Base-by-base conservation (phyloP, 1,140 invertebrate species). In the Phenacoccus solenopsis region DNA sequence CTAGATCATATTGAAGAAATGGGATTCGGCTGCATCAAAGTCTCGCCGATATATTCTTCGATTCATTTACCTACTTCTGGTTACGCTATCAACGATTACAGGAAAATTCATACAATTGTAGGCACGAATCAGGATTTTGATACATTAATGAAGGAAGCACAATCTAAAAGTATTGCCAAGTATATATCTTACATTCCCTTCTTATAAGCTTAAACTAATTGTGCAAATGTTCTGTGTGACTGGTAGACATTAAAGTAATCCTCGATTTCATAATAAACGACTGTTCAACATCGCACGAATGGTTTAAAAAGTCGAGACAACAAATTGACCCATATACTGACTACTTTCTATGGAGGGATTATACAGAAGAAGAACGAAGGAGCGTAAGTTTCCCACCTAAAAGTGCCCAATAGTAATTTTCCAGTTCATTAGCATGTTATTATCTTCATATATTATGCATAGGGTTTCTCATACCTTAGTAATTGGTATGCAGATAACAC, bases 261-360 rank as follows among this genome's bases (percentile, higher is more conserved):
- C 76, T 94, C 77, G 91, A 94, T 76, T 87, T 94, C 75, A 87
- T 94, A n/a, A 90, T 91, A 1, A 94, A 94, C 79, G 90, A 94
- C 77, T 87, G 88, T 0, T 90, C 89, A 73, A 84, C 90, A 75
- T 76, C 88, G 70, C 88, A 90, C 73, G 78, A 84, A 69, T 94
- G 91, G 91, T 94, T 94, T 75, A 70, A 79, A n/a, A 82, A 85
- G 69, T 92, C 90, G 0, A 77, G 79, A 1, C 76, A 81, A 13
- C 80, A 78, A 67, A 80, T 82, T n/a, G 79, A 82, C 10, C 81
- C 82, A 5, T 92, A 87, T 68, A 82, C 79, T 28, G 84, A 93
- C 73, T 94, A 86, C 78, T 94, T 91, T 74, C 78, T 92, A 30
- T 94, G 91, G 88, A 79, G 81, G 61, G 83, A 86, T 76, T 83